Conservation (phyloP, 2,797 vertebrate genomes). For the Pseudochirops corinnae region DNA sequence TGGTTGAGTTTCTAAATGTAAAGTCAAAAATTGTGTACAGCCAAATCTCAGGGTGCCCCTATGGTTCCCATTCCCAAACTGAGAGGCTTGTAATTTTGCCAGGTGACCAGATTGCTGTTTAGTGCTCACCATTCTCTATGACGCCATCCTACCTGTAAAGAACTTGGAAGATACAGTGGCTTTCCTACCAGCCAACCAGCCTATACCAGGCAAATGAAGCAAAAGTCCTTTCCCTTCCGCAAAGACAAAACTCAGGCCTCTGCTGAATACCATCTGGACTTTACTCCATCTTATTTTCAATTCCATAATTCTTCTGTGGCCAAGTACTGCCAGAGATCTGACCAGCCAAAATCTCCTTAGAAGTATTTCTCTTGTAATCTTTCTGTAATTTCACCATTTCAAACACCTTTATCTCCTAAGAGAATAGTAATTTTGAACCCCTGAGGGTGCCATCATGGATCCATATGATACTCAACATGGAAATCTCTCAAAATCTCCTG, state of each 20-base stretch:
- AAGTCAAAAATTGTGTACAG: constrained; percentile 69
- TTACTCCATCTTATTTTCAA: constrained; percentile 61
- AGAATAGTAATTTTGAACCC: constrained; percentile 6
- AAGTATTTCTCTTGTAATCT: constrained; percentile 37
- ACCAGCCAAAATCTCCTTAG: constrained; percentile 58
- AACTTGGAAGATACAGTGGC: neutral
- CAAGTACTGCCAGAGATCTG: constrained; percentile 57
- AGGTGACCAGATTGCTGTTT: constrained; percentile 69
- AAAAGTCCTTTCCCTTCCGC: constrained; percentile 36
- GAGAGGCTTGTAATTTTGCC: constrained; percentile 70
- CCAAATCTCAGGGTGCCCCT: constrained; percentile 58
- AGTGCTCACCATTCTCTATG: constrained; percentile 59
- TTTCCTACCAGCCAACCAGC: constrained; percentile 45
- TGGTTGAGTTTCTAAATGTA: constrained; percentile 36
- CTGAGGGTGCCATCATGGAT: neutral
- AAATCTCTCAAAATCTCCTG: neutral
- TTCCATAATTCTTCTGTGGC: constrained; percentile 65
- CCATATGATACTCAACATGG: neutral
- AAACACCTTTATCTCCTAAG: constrained; percentile 9
- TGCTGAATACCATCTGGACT: constrained; percentile 72
- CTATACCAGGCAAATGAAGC: constrained; percentile 66
- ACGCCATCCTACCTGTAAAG: constrained; percentile 47
- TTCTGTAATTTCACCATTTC: constrained; percentile 13
- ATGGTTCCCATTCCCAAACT: constrained; percentile 64
- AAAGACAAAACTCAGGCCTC: constrained; percentile 46